phyloP scores from a whole-genome alignment of 2,888 invertebrate species.

The Rotaria socialis region DNA sequence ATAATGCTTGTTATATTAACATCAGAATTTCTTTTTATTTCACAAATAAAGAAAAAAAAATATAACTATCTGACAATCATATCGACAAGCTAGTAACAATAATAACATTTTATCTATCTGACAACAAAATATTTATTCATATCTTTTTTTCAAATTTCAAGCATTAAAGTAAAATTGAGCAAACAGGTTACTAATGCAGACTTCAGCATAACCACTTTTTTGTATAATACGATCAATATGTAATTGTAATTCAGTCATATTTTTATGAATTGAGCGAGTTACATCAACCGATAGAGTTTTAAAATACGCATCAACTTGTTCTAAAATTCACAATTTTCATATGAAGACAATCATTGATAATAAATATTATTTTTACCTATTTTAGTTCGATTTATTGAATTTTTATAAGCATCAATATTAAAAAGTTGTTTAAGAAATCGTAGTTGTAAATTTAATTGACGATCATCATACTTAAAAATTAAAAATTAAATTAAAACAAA shows the following conservation, averaged over 20 bases:
- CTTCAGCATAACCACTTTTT: constrained; percentile 26
- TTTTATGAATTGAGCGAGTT: background rate
- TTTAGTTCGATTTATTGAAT: constrained; percentile 29
- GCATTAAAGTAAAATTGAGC: constrained; percentile 30
- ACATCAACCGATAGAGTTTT: background rate
- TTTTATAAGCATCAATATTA: constrained; percentile 40
- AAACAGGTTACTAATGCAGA: background rate
- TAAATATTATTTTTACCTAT: background rate
- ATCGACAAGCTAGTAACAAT: background rate
- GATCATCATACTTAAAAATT: background rate
- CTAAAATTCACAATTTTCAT: background rate
- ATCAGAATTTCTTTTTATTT: background rate
- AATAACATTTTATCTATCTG: too few species aligned
- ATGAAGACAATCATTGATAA: too few species aligned
- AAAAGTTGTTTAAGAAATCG: constrained; percentile 43
- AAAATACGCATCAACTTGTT: background rate
- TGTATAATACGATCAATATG: background rate
- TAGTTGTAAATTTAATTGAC: constrained; percentile 39
- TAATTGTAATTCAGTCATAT: background rate
- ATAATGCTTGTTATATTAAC: too few species aligned
- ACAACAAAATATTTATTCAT: too few species aligned
- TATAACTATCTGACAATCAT: background rate
- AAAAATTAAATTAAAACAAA: background rate
- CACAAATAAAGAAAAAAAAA: background rate
- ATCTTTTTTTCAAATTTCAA: too few species aligned